A percentile compares a stretch with the other conserved stretches of the same genome.
Conservation (phyloP, 2,797 vertebrate species). For the Amniataba percoides region DNA sequence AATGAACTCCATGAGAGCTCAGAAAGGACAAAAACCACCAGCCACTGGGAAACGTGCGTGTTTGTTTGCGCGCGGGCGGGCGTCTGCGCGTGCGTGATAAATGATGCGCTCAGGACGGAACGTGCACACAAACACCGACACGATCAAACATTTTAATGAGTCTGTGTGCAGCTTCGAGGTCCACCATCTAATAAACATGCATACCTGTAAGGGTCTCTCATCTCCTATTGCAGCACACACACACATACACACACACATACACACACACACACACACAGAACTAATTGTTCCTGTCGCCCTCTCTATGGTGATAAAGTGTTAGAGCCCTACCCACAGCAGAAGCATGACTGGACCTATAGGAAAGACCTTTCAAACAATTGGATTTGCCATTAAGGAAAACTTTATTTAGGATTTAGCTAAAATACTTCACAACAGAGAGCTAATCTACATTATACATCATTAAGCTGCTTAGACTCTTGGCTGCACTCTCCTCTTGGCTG, state of each 20-base stretch:
- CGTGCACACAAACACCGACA: conserved; percentile 40
- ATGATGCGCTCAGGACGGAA: conserved; percentile 54
- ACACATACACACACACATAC: conserved; percentile 9
- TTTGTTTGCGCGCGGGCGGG: conserved; percentile 48
- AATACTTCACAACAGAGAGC: conserved; percentile 38
- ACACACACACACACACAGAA: conserved; percentile 13
- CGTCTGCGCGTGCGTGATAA: conserved; percentile 57
- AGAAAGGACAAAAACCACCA: conserved; percentile 74
- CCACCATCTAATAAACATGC: conserved; percentile 64
- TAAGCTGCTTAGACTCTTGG: conserved; percentile 56
- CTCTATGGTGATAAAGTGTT: conserved; percentile 60
- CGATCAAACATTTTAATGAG: conserved; percentile 77
- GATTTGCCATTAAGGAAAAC: conserved; percentile 72
- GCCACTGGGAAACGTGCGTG: conserved; percentile 48
- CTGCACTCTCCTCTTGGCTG: conserved; percentile 38
- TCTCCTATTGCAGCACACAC: conserved; percentile 22
- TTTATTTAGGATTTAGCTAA: conserved; percentile 62
- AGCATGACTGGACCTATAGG: conserved; percentile 40
- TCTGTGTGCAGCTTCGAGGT: conserved; percentile 54
- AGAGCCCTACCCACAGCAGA: conserved; percentile 48
- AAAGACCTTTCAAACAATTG: conserved; percentile 73
- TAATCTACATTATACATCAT: conserved; percentile 72
- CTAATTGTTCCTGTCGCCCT: conserved; percentile 54
- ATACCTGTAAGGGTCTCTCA: conserved; percentile 54
- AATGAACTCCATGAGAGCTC: conserved; percentile 82